Evolutionary conservation across 2,797 vertebrate species (phyloP), one percentile per base, ranked within the genome.

Genomic region (Typhlichthys eigenmanni): DNA sequence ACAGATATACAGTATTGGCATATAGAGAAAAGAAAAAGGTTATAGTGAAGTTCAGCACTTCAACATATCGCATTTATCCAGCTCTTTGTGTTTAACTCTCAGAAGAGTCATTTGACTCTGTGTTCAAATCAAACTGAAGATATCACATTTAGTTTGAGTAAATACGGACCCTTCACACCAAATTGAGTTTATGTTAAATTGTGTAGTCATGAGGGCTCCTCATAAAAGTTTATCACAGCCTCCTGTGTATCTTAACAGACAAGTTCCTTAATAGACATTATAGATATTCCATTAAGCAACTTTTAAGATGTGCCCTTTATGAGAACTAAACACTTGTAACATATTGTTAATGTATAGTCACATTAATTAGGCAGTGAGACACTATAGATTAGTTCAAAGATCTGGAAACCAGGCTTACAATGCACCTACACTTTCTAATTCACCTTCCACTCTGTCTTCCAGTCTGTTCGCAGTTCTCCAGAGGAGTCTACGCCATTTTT

Each of bases 391-490:
- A 43, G 38, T 43, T 43, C 1, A 4, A 2, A 43, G 38, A 43
- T 43, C 7, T 9, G 38, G 24, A 29, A 29, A 29, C 24, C 24
- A 29, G 24, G 24, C 24, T 29, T 4, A 29, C 24, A 29, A 4
- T 29, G 24, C 24, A 29, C 24, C 24, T 29, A 29, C 24, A 29
- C 24, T 29, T 29, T 29, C 24, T 29, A 29, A 29, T 4, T 29
- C 24, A 29, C 24, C 4, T 29, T 13, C 63, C 9, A 47, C 32
- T 72, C 6, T 46, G 70, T 16, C 61, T 53, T 87, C 65, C 86
- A 99, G 97, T 99, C 87, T 99, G 97, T 91, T 98, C 97, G 73
- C 97, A 99, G 93, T 99, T 98, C 92, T 98, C 97, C 58, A 96
- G 97, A 93, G 97, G 97, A 78, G 97, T 99, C 56, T 99, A 98